These are phyloP conservation scores for Cervus canadensis DNA, from an alignment of 2,113 vertebrate genomes.

Conservation along the genomic window DNA sequence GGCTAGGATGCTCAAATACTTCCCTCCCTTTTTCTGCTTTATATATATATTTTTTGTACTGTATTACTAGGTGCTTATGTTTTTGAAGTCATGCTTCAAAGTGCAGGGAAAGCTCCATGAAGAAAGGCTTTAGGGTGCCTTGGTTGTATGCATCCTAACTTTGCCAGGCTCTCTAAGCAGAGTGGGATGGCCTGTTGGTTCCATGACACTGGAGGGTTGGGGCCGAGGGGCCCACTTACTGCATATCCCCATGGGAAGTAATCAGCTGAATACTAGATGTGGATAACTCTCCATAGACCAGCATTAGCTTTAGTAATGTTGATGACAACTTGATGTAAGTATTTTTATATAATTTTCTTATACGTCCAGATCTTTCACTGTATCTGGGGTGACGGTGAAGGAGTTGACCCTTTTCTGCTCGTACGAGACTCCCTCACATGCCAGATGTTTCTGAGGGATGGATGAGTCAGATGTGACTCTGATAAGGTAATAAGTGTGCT, in stretches of 20 bases:
- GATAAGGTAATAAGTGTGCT: background rate
- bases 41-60: background rate
- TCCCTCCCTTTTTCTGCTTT: background rate
- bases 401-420: background rate
- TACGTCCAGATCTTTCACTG: background rate
- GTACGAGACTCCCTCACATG: background rate
- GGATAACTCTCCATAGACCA: background rate
- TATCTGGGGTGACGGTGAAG: background rate
- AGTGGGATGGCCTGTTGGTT: background rate
- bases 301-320: background rate
- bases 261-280: background rate
- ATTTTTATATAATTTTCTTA: background rate
- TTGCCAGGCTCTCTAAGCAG: background rate
- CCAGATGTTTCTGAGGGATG: background rate
- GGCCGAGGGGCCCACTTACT: background rate
- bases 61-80: background rate
- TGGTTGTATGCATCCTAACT: background rate
- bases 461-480: background rate
- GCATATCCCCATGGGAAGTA: background rate
- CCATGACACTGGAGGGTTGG: background rate
- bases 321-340: background rate
- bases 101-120: background rate
- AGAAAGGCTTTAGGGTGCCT: background rate
- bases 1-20: background rate
- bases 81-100: background rate